Percentiles rank a stretch among this genome's conserved stretches.
phyloP scores from a whole-genome alignment of 2,888 invertebrate genomes.

The Epistrophe eligans region DNA sequence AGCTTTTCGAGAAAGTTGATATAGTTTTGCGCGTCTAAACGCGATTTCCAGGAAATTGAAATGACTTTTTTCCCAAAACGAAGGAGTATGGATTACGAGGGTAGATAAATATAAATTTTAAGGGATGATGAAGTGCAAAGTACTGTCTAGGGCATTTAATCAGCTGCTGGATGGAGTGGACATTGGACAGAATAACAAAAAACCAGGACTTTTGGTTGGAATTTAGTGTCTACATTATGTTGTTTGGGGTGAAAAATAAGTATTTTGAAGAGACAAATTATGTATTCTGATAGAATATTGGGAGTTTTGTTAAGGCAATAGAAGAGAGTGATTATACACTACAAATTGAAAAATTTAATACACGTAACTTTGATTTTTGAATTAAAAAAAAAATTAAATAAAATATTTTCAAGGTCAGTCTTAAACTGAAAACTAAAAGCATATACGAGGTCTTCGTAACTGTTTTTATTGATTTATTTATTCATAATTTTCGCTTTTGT shows the following conservation, averaged over 20 bases:
- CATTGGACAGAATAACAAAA: neutral
- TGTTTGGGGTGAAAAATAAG: neutral
- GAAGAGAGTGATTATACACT: neutral
- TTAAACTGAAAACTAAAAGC: too few species aligned
- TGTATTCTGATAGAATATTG: neutral
- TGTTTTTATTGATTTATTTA: too few species aligned
- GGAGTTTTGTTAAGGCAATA: neutral
- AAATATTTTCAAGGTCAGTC: too few species aligned
- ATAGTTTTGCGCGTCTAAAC: slow-evolving; percentile 61
- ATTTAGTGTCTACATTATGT: too few species aligned
- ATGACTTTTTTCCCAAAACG: slow-evolving; percentile 53
- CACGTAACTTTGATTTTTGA: neutral
- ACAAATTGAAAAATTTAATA: neutral
- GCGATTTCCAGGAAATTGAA: slow-evolving; percentile 74
- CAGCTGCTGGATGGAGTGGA: neutral
- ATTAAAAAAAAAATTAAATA: neutral
- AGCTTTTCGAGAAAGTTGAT: slow-evolving; percentile 58
- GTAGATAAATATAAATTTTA: neutral
- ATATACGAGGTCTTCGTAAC: too few species aligned
- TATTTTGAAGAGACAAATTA: slow-evolving; percentile 29
- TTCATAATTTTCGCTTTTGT: too few species aligned
- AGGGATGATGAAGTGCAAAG: slow-evolving; percentile 51
- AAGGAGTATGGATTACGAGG: slow-evolving; percentile 55
- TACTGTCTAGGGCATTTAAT: slow-evolving; percentile 22
- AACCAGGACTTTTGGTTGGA: neutral